A percentile compares a stretch with the other conserved stretches of the same genome.
These are phyloP conservation scores for Phoenicopterus ruber DNA, from an alignment of 2,113 vertebrate species.

Conservation along the genomic window DNA sequence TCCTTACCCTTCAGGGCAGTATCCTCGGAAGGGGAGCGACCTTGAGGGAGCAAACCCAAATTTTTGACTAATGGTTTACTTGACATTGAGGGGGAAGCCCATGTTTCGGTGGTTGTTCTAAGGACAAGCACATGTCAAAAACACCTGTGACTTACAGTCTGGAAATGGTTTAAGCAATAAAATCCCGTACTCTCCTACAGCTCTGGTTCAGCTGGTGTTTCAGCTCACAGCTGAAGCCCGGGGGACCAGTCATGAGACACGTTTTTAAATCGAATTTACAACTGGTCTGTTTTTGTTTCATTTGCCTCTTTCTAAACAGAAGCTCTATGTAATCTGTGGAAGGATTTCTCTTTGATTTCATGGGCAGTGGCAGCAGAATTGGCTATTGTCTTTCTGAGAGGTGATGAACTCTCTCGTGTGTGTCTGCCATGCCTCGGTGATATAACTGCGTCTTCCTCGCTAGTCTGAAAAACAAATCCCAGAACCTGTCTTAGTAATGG, in stretches of 20 bases:
- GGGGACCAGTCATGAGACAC: not conserved
- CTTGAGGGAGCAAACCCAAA: not conserved
- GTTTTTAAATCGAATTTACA: not conserved
- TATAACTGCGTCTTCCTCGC: not conserved
- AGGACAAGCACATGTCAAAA: not conserved
- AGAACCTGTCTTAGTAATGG: constrained; percentile 35
- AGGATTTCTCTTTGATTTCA: not conserved
- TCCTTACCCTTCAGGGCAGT: not conserved
- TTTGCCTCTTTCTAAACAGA: not conserved
- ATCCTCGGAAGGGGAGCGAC: not conserved
- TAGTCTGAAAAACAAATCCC: constrained; percentile 22
- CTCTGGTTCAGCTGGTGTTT: not conserved
- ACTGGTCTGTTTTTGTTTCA: not conserved
- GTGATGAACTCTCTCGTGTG: not conserved
- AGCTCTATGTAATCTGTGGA: not conserved
- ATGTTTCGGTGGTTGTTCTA: not conserved
- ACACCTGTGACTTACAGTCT: not conserved
- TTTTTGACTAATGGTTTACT: not conserved
- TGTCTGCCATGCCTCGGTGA: not conserved
- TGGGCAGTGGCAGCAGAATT: not conserved
- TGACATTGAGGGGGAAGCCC: not conserved
- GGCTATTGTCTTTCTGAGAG: not conserved
- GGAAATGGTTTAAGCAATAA: not conserved
- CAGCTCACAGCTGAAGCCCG: not conserved
- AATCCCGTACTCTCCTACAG: not conserved